A percentile compares a stretch with the other conserved stretches of the same genome.
These are phyloP conservation scores for Goniozus legneri DNA, from an alignment of 1,140 invertebrate species.

Conservation along the genomic window DNA sequence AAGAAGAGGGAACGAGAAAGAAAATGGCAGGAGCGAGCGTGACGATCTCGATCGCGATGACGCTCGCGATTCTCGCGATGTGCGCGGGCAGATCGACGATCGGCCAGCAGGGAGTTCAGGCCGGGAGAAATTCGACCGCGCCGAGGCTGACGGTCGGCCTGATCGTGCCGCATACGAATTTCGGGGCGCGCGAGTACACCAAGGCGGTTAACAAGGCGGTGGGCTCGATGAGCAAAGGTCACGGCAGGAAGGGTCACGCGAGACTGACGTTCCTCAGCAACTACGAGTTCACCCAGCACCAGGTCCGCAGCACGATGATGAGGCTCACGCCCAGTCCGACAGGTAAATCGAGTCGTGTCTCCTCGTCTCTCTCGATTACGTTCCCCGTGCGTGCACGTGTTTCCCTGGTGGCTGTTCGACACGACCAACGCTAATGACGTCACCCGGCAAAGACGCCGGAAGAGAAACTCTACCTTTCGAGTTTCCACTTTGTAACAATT, in stretches of 20 bases:
- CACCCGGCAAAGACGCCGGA: too few relatives aligned
- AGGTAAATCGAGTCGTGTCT: slow-evolving; percentile 52
- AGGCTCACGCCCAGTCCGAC: slow-evolving; percentile 72
- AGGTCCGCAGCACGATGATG: slow-evolving; percentile 66
- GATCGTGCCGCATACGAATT: slow-evolving; percentile 65
- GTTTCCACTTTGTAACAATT: too few relatives aligned
- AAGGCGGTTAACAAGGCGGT: slow-evolving; percentile 65
- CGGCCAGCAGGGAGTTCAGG: not conserved
- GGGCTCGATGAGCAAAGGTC: slow-evolving; percentile 57
- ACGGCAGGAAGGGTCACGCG: slow-evolving; percentile 38
- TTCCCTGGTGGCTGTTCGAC: too few relatives aligned
- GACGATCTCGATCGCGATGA: too few relatives aligned
- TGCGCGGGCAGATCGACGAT: slow-evolving; percentile 13
- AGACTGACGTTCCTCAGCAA: slow-evolving; percentile 62
- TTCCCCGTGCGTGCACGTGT: too few relatives aligned
- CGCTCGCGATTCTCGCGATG: slow-evolving; percentile 22
- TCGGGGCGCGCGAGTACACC: slow-evolving; percentile 65
- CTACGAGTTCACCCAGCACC: slow-evolving; percentile 60
- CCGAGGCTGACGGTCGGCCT: slow-evolving; percentile 58
- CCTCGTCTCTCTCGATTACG: not conserved
- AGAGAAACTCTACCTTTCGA: too few relatives aligned
- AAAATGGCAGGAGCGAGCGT: too few relatives aligned
- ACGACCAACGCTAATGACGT: too few relatives aligned
- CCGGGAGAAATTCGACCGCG: too few relatives aligned
- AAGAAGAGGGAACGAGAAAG: too few relatives aligned